A percentile compares a stretch with the other conserved stretches of the same genome.
Conservation (phyloP, 2,888 invertebrate genomes). For the Drosophila glabriapex region DNA sequence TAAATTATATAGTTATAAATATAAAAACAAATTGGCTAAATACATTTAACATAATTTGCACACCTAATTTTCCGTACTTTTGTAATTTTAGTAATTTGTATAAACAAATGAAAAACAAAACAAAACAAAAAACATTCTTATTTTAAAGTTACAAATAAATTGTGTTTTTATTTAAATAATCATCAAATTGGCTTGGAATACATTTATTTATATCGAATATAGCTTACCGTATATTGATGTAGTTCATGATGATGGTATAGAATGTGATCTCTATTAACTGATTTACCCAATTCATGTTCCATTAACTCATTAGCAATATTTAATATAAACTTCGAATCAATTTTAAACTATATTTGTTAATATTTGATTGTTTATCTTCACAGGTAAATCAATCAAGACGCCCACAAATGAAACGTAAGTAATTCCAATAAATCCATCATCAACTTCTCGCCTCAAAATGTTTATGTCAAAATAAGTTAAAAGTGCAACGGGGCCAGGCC, state of each 20-base stretch:
- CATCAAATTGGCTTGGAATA: slow-evolving; percentile 16
- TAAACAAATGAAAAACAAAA: slow-evolving; percentile 52
- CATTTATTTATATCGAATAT: background rate
- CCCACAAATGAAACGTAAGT: slow-evolving; percentile 85
- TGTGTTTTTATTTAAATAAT: slow-evolving; percentile 59
- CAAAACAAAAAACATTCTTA: slow-evolving; percentile 34
- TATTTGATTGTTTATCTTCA: slow-evolving; percentile 35
- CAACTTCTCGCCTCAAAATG: slow-evolving; percentile 1
- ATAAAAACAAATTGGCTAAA: slow-evolving; percentile 53
- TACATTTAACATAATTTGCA: slow-evolving; percentile 47
- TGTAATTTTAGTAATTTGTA: slow-evolving; percentile 68
- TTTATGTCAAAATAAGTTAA: slow-evolving; percentile 64
- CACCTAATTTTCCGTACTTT: slow-evolving; percentile 45
- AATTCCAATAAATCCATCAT: slow-evolving; percentile 14
- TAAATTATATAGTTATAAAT: slow-evolving; percentile 50
- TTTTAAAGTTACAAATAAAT: slow-evolving; percentile 59
- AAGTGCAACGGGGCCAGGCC: slow-evolving; percentile 60
- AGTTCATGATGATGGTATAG: slow-evolving; percentile 40
- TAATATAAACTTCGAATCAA: background rate
- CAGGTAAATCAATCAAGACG: slow-evolving; percentile 84
- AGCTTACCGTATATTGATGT: background rate
- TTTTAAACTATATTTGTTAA: slow-evolving; percentile 4
- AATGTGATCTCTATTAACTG: background rate
- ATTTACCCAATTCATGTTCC: slow-evolving; percentile 17
- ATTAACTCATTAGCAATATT: slow-evolving; percentile 19